Base-by-base conservation (phyloP, 2,888 invertebrate genomes). In the Charanyca ferruginea region DNA sequence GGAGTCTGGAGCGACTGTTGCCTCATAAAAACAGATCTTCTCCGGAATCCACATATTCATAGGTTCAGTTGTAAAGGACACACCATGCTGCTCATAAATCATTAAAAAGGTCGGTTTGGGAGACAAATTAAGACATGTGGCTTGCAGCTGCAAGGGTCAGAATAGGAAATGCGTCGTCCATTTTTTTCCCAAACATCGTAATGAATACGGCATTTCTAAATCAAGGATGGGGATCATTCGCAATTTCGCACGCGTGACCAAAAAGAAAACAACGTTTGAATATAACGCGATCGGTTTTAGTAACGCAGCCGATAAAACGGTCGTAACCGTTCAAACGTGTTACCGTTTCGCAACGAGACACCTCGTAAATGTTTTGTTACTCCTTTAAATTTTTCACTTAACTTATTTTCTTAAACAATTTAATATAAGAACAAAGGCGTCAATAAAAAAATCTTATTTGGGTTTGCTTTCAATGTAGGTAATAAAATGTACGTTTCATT, bases 111-210 rank as follows among this genome's bases (percentile, higher is more conserved):
- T 89, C 85, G 84, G 83, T 86, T 87, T 75, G 83, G 74, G 80
- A 89, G 91, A 92, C 92, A 91, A 91, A 91, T 91, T 90, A 82
- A 87, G 90, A 90, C 94, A 94, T 91, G 87, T 94, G 94, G 90
- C 79, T 81, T 87, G 90, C 94, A 94, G 93, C 92, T 95, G 94
- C 90, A 89, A 79, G 84, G 85, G 76, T 81, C 81, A 65, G 52
- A 75, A 79, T 83, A 70, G 69, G 71, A 66, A 72, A 73, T 66
- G 67, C 64, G 48, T 49, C 55, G 61, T 47, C 54, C 20, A 60
- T 25, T 38, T 76, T 77, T 80, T 81, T 81, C 69, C 54, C 66
- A 70, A 71, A 77, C 68, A 79, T 62, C 57, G 57, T 62, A 66
- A 60, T 63, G 51, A 67, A 71, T 66, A 45, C 65, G 49, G 69